phyloP scores from a whole-genome alignment of 1,140 invertebrate genomes.

The Bombus superbus region DNA sequence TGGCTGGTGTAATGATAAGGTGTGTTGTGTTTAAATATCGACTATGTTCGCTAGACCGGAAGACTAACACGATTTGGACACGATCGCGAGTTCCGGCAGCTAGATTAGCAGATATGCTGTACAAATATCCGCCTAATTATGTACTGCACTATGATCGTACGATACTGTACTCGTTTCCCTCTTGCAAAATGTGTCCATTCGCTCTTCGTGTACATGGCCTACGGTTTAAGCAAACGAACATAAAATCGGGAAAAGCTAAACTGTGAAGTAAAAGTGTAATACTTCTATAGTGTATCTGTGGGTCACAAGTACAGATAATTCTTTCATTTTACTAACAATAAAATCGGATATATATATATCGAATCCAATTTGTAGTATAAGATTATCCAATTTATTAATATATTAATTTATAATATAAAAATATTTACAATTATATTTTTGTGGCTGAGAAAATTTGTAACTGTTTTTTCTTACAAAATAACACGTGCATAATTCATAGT shows the following conservation, averaged over 20 bases:
- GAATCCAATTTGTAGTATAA: no score
- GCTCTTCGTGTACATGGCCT: neutral
- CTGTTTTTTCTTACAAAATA: neutral
- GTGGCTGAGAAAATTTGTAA: neutral
- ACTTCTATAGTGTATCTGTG: no score
- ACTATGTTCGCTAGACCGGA: constrained; percentile 55
- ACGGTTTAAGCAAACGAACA: neutral
- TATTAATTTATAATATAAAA: no score
- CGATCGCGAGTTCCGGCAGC: constrained; percentile 23
- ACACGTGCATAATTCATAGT: neutral
- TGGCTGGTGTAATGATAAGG: neutral
- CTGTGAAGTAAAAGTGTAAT: neutral
- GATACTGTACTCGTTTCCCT: neutral
- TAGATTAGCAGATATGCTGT: constrained; percentile 14
- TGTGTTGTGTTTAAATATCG: constrained; percentile 2
- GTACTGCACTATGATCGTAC: neutral
- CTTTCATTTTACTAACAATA: no score
- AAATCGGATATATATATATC: no score
- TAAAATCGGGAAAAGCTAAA: neutral
- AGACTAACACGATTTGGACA: constrained; percentile 59
- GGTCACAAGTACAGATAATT: no score
- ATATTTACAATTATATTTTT: no score
- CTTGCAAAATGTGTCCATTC: neutral
- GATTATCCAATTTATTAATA: no score
- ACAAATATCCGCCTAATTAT: constrained; percentile 15